Evolutionary conservation across 2,113 vertebrate species (phyloP), one percentile per base, ranked within the genome.

Genomic region (Perognathus longimembris): DNA sequence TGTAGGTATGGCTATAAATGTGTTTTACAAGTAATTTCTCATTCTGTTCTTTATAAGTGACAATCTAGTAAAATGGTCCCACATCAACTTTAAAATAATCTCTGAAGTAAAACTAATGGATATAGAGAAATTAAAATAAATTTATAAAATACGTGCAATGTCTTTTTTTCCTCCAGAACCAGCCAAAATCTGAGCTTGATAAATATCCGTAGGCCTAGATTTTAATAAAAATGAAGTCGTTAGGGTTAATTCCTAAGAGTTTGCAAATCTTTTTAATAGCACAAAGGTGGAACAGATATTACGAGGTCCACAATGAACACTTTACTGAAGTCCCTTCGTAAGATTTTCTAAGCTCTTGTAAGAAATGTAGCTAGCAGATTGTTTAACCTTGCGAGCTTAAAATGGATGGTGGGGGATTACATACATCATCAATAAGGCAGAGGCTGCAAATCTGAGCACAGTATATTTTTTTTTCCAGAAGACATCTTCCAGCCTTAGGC

Each of bases 81-180:
- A 30, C 1, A 86, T 7, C 6, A 87, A 11, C 5, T 66, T n/a
- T n/a, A 74, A 7, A 4, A 73, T 74, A 54, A 88, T 85, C 6
- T 2, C 21, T 82, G 20, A 94, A 69, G 1, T n/a, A 82, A 57
- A 28, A 1, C 3, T 64, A 59, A 76, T 10, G 66, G 26, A 3
- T 57, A 94, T 67, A 86, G 88, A 71, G 34, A 73, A 88, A 89
- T 66, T 4, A 89, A 76, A 12, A 38, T 45, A 67, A 71, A 57
- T 92, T 1, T 24, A 54, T 54, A 87, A 89, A 11, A 14, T 50
- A 1, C 40, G 28, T 34, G 2, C 6, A 59, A n/a, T 14, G 0
- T 75, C 57, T 75, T 79, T 67, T 7, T 10, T 70, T 73, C 7
- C 8, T 70, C 1, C n/a, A 42, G 38, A 86, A 67, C 12, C 38